Evolutionary conservation across 2,113 vertebrate genomes (phyloP).

Genomic region (Ceuthmochares aereus): DNA sequence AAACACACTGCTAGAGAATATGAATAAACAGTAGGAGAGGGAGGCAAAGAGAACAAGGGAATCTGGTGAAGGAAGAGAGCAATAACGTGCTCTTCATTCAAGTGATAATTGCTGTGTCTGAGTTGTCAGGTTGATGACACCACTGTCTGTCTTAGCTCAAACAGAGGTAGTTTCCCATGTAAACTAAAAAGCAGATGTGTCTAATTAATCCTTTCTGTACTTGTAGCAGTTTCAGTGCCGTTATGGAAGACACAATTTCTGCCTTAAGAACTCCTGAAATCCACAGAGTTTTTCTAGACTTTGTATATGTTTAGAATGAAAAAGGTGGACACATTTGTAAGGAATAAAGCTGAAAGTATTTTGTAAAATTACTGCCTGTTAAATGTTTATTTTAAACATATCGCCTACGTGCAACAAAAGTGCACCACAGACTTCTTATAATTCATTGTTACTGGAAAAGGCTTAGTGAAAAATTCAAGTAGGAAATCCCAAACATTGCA

Average conservation of each 20-base stretch:
- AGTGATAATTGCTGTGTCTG: background rate
- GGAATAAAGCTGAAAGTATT: background rate
- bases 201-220: background rate
- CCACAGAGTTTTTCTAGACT: background rate
- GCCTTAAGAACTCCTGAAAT: background rate
- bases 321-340: background rate
- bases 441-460: background rate
- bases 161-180: background rate
- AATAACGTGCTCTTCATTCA: background rate
- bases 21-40: background rate
- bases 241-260: background rate
- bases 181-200: background rate
- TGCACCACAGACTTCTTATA: background rate
- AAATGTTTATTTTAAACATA: background rate
- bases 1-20: background rate
- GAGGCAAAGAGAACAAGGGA: background rate
- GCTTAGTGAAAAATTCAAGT: background rate
- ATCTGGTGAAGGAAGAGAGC: background rate
- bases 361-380: background rate
- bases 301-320: background rate
- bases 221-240: background rate
- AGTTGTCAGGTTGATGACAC: background rate
- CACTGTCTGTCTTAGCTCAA: background rate
- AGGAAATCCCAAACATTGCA: constrained; percentile 3
- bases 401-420: background rate